phyloP scores from a whole-genome alignment of 2,113 vertebrate species.

The Sminthopsis crassicaudata region DNA sequence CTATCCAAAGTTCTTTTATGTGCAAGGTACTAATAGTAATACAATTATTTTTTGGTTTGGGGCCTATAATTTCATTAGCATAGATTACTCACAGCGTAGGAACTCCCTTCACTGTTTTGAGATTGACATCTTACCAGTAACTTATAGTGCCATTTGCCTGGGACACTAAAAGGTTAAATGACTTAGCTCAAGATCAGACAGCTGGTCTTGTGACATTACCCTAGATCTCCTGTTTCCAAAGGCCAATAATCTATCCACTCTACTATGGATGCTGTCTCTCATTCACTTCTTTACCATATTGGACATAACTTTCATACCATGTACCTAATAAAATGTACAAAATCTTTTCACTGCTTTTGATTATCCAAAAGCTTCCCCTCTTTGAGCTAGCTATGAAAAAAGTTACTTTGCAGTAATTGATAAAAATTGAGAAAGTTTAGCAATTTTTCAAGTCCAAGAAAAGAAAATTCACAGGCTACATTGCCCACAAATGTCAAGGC shows the following conservation, averaged over 20 bases:
- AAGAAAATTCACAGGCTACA: not conserved
- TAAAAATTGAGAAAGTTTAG: constrained; percentile 17
- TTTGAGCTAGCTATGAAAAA: constrained; percentile 36
- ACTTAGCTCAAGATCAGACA: not conserved
- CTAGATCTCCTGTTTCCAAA: not conserved
- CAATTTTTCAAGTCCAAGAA: constrained; percentile 31
- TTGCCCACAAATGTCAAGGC: not conserved
- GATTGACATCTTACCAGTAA: not conserved
- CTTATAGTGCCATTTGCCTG: not conserved
- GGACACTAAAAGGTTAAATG: not conserved
- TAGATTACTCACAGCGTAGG: not conserved
- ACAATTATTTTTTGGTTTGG: not conserved
- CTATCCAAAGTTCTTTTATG: not conserved
- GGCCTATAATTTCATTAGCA: not conserved
- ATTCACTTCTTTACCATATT: not conserved
- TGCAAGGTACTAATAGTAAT: not conserved
- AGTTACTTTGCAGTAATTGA: not conserved
- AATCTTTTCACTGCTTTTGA: constrained; percentile 30
- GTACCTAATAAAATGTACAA: not conserved
- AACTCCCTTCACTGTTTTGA: not conserved
- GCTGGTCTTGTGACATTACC: not conserved
- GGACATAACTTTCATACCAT: constrained; percentile 14
- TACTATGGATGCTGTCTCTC: not conserved
- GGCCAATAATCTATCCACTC: not conserved
- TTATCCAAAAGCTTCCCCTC: not conserved